Percentiles rank a stretch among this genome's conserved stretches.
phyloP scores from a whole-genome alignment of 2,113 vertebrate genomes.

The Emydura subglobosa region DNA sequence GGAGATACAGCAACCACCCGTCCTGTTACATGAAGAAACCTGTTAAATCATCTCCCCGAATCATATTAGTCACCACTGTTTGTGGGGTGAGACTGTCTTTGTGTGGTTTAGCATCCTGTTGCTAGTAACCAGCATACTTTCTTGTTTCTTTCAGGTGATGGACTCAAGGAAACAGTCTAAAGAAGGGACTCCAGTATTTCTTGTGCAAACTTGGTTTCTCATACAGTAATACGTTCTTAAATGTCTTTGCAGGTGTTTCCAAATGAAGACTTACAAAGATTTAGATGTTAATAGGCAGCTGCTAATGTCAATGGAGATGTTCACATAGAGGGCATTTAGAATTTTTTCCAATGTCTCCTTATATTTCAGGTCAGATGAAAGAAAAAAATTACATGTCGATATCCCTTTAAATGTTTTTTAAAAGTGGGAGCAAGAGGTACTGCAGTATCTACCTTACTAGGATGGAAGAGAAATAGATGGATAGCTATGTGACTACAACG shows the following conservation, averaged over 20 bases:
- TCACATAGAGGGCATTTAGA: not conserved
- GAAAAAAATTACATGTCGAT: not conserved
- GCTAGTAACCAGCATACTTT: constrained; percentile 17
- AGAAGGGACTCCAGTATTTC: constrained; percentile 25
- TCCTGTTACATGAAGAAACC: constrained; percentile 24
- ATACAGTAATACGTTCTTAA: not conserved
- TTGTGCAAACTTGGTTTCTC: constrained; percentile 55
- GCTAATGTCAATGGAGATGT: not conserved
- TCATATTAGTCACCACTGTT: constrained; percentile 40
- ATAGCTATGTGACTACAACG: not conserved
- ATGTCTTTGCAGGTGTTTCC: not conserved
- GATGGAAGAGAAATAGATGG: not conserved
- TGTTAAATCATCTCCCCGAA: constrained; percentile 48
- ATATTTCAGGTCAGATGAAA: not conserved
- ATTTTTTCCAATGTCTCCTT: not conserved
- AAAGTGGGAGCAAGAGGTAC: not conserved
- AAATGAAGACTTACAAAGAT: not conserved
- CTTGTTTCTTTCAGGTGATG: constrained; percentile 28
- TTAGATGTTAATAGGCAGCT: not conserved
- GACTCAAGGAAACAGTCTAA: constrained; percentile 28
- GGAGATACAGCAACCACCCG: constrained; percentile 46
- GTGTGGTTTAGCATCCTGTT: constrained; percentile 64
- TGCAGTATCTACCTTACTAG: not conserved
- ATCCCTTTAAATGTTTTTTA: not conserved
- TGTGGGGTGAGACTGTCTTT: constrained; percentile 14